phyloP scores from a whole-genome alignment of 1,140 invertebrate genomes.

The Drosophila seguyi region DNA sequence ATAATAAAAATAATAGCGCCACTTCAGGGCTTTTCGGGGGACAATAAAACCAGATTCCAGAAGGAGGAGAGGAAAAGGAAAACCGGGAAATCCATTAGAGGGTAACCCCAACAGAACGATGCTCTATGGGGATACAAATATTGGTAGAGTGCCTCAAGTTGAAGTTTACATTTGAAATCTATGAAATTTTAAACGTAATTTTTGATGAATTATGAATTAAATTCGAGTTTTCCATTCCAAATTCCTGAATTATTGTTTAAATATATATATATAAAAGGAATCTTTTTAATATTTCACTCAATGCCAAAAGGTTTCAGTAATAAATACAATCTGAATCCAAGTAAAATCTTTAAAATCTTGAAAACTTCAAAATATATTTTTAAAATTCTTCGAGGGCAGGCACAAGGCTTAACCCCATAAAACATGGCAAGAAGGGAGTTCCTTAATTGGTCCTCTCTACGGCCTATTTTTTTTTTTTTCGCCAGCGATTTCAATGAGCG shows the following conservation, averaged over 20 bases:
- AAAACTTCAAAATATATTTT: too few relatives aligned
- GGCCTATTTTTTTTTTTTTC: slow-evolving; percentile 23
- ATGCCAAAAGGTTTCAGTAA: too few relatives aligned
- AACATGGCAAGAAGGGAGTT: neutral
- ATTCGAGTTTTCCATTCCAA: too few relatives aligned
- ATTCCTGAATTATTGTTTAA: too few relatives aligned
- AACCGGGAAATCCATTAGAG: neutral
- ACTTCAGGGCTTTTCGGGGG: slow-evolving; percentile 31
- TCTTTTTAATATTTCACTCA: too few relatives aligned
- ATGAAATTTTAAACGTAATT: neutral
- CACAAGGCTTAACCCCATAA: neutral
- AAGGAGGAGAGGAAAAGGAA: neutral
- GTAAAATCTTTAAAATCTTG: too few relatives aligned
- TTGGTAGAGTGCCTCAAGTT: too few relatives aligned
- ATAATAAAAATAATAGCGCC: slow-evolving; percentile 73
- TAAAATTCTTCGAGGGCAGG: too few relatives aligned
- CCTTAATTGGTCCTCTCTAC: neutral
- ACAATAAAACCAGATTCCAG: slow-evolving; percentile 38
- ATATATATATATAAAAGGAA: too few relatives aligned
- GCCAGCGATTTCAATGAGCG: slow-evolving; percentile 68
- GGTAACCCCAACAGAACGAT: slow-evolving; percentile 3
- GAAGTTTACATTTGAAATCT: neutral
- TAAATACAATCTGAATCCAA: too few relatives aligned
- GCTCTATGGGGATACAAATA: neutral
- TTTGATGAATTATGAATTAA: neutral